Percentiles rank a stretch among this genome's conserved stretches.
phyloP scores from a whole-genome alignment of 1,140 invertebrate species.

The Cataglyphis hispanica region DNA sequence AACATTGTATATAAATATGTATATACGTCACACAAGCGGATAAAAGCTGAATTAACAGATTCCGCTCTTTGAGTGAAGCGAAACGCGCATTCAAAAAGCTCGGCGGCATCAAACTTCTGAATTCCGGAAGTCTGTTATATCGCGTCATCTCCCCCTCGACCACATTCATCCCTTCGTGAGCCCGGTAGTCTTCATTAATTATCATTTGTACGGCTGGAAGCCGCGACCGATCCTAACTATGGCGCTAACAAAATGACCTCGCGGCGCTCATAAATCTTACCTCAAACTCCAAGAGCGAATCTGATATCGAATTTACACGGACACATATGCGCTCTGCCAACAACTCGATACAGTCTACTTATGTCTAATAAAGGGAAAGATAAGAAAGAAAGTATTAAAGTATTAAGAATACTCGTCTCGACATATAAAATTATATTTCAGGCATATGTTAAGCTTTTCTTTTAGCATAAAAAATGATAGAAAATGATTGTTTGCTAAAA shows the following conservation, averaged over 20 bases:
- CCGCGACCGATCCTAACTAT: slow-evolving; percentile 71
- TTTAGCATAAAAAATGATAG: neutral
- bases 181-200: slow-evolving; percentile 64
- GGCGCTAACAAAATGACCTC: slow-evolving; percentile 71
- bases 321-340: slow-evolving; percentile 20
- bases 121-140: slow-evolving; percentile 50
- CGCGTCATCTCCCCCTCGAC: neutral
- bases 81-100: slow-evolving; percentile 55
- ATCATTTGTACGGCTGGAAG: slow-evolving; percentile 65
- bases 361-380: slow-evolving; percentile 7
- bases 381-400: neutral
- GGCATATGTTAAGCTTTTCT: neutral
- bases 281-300: slow-evolving; percentile 68
- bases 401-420: neutral
- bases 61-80: slow-evolving; percentile 21
- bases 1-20: no score
- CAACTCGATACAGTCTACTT: slow-evolving; percentile 41
- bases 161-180: slow-evolving; percentile 54
- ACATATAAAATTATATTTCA: neutral
- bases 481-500: neutral
- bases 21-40: neutral
- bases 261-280: slow-evolving; percentile 78
- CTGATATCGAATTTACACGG: slow-evolving; percentile 71
- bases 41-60: slow-evolving; percentile 37
- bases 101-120: slow-evolving; percentile 43